Conservation (phyloP, 2,113 vertebrate species). For the Pardalotus punctatus region DNA sequence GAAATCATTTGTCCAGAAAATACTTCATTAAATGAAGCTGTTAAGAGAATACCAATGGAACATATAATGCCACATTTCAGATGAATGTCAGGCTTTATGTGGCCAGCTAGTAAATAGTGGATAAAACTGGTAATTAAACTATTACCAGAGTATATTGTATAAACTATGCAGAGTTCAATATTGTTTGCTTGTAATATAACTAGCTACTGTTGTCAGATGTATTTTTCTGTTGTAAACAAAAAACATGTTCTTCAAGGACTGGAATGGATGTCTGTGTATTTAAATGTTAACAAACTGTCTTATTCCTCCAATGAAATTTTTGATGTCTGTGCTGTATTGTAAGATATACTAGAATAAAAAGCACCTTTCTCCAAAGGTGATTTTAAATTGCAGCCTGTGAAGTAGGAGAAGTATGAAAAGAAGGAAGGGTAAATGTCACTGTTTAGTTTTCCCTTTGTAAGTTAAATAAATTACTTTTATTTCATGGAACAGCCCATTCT, state of each 20-base stretch:
- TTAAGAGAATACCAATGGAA: constrained; percentile 73
- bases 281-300: constrained; percentile 79
- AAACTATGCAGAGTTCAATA: constrained; percentile 93
- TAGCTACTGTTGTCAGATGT: constrained; percentile 91
- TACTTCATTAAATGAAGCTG: constrained; percentile 72
- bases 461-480: constrained; percentile 88
- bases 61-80: constrained; percentile 81
- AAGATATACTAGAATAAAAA: constrained; percentile 71
- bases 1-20: constrained; percentile 70
- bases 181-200: constrained; percentile 95
- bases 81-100: constrained; percentile 95
- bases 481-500: constrained; percentile 45
- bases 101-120: constrained; percentile 87
- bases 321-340: constrained; percentile 78
- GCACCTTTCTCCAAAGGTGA: constrained; percentile 77
- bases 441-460: constrained; percentile 89
- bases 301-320: constrained; percentile 70
- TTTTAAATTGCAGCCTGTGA: constrained; percentile 74
- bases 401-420: constrained; percentile 70
- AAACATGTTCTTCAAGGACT: constrained; percentile 84
- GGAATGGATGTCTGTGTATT: constrained; percentile 77
- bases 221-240: constrained; percentile 89
- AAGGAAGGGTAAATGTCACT: constrained; percentile 80
- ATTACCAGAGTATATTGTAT: constrained; percentile 90
- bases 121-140: constrained; percentile 87